Percentiles rank a stretch among this genome's conserved stretches.
Conservation (phyloP, 1,140 invertebrate genomes). For the roundworm (Caenorhabditis elegans) region DNA sequence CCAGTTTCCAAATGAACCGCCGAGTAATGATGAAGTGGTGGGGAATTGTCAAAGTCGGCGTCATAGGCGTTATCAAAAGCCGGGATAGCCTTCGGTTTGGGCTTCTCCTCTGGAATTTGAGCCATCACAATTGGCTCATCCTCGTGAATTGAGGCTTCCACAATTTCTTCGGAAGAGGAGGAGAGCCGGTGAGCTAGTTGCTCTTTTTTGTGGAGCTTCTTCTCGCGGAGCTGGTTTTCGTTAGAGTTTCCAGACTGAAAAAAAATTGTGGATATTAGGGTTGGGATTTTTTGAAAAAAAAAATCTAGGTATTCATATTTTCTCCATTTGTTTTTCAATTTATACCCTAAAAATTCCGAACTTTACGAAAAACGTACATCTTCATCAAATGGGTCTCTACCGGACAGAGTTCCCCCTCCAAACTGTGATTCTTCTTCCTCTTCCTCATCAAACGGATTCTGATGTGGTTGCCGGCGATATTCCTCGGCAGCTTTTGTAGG, state of each 20-base stretch:
- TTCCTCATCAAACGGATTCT: conserved; percentile 31
- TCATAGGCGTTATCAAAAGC: neutral
- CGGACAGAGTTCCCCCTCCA: conserved; percentile 33
- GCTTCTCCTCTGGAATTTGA: neutral
- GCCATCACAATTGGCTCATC: conserved; percentile 28
- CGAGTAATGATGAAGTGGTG: conserved; percentile 17
- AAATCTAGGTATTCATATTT: too few relatives aligned
- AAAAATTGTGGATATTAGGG: too few relatives aligned
- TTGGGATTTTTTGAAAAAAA: too few relatives aligned
- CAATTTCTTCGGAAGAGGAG: conserved; percentile 31
- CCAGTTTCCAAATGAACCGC: neutral
- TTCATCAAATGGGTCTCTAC: conserved; percentile 39
- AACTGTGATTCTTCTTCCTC: conserved; percentile 3
- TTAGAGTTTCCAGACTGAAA: neutral
- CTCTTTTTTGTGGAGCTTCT: neutral
- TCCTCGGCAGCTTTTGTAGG: neutral
- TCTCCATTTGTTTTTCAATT: too few relatives aligned
- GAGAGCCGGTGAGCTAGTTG: conserved; percentile 9
- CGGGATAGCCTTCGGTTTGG: neutral
- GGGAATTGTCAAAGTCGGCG: neutral
- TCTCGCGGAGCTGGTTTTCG: neutral
- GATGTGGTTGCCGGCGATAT: neutral
- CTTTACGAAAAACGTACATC: neutral
- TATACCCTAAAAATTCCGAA: neutral
- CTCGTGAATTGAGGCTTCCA: conserved; percentile 34